phyloP scores from a whole-genome alignment of 2,888 invertebrate genomes.

The Drosophila hamatofila region DNA sequence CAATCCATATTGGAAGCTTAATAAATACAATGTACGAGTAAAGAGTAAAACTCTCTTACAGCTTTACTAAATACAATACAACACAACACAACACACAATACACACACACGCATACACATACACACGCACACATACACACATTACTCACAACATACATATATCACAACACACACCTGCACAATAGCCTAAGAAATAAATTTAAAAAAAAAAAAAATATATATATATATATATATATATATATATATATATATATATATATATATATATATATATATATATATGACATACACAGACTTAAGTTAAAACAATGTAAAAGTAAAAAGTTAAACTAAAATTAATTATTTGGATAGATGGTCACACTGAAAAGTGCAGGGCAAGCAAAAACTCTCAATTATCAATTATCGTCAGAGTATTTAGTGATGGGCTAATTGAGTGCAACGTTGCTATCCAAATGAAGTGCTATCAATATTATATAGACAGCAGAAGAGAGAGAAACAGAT shows the following conservation, averaged over 20 bases:
- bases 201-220: too few relatives aligned
- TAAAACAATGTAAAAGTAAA: slow-evolving; percentile 5
- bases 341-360: slow-evolving; percentile 6
- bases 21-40: slow-evolving; percentile 42
- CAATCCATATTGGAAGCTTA: slow-evolving; percentile 75
- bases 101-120: neutral
- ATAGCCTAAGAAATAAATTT: slow-evolving; percentile 15
- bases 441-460: slow-evolving; percentile 8
- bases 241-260: too few relatives aligned
- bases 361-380: slow-evolving; percentile 17
- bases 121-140: neutral
- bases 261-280: too few relatives aligned
- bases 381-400: slow-evolving; percentile 1
- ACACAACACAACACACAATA: slow-evolving; percentile 10
- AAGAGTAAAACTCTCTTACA: slow-evolving; percentile 37
- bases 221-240: too few relatives aligned
- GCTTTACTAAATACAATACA: slow-evolving; percentile 41
- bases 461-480: neutral
- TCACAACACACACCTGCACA: slow-evolving; percentile 16
- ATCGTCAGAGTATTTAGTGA: slow-evolving; percentile 3
- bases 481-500: neutral
- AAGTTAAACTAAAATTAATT: slow-evolving; percentile 16
- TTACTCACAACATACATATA: neutral
- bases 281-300: slow-evolving; percentile 26
- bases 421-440: neutral